Percentiles rank a stretch among this genome's conserved stretches.
Conservation (phyloP, 2,797 vertebrate species). For the Monodelphis domestica region DNA sequence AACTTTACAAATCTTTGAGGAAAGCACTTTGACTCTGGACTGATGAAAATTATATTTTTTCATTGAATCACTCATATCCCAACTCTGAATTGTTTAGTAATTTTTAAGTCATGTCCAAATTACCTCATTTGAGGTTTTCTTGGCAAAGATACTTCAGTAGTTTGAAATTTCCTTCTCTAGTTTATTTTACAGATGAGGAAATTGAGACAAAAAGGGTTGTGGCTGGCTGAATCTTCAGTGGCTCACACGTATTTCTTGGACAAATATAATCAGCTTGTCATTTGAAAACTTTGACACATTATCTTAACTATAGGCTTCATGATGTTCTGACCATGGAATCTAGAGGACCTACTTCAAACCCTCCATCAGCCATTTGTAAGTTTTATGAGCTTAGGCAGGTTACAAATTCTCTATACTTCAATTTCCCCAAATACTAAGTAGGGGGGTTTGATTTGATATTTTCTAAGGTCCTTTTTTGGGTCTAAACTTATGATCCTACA, state of each 20-base stretch:
- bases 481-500: neutral
- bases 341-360: neutral
- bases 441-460: neutral
- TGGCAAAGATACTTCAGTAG: neutral
- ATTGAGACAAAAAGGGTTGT: neutral
- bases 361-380: neutral
- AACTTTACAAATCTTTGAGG: constrained; percentile 26
- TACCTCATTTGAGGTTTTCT: neutral
- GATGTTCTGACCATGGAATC: neutral
- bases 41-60: neutral
- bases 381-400: neutral
- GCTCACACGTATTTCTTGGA: neutral
- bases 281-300: neutral
- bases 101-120: neutral
- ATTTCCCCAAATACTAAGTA: neutral
- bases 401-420: neutral
- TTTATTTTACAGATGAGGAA: neutral
- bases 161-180: neutral
- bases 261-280: neutral
- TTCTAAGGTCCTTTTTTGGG: neutral
- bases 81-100: neutral
- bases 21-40: neutral
- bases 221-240: neutral
- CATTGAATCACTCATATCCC: constrained; percentile 27
- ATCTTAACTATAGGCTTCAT: neutral